Conservation (phyloP, 2,113 vertebrate genomes). For the Dicentrarchus labrax region DNA sequence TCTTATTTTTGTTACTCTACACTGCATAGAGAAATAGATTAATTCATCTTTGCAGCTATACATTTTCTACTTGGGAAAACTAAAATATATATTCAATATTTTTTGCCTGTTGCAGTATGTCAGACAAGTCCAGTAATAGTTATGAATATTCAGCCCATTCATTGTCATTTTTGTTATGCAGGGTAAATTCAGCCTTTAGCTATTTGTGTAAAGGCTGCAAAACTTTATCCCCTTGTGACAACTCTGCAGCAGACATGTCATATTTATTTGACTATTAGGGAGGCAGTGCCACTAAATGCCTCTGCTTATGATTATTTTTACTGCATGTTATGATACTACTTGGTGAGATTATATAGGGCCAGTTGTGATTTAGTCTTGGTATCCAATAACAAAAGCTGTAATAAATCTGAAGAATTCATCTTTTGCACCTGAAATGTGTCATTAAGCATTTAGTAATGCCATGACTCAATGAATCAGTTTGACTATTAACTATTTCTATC, state of each 20-base stretch:
- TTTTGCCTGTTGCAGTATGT: neutral
- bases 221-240: constrained; percentile 14
- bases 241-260: constrained; percentile 15
- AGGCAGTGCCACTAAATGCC: constrained; percentile 15
- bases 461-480: constrained; percentile 39
- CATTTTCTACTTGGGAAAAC: constrained; percentile 27
- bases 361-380: constrained; percentile 10
- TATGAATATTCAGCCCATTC: constrained; percentile 35
- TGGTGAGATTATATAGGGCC: neutral
- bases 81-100: constrained; percentile 10
- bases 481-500: constrained; percentile 59
- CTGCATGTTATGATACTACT: neutral
- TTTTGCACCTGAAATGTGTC: constrained; percentile 24
- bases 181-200: constrained; percentile 45
- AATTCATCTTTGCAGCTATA: constrained; percentile 24
- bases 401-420: constrained; percentile 14
- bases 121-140: constrained; percentile 10
- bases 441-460: constrained; percentile 37
- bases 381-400: constrained; percentile 11
- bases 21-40: neutral
- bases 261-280: neutral
- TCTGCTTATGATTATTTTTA: constrained; percentile 4
- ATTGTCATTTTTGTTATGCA: constrained; percentile 23
- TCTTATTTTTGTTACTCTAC: constrained; percentile 43
- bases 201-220: constrained; percentile 14